Evolutionary conservation across 92 coral and sea anemone genomes (phyloP).

Genomic region (Palythoa grandis): DNA sequence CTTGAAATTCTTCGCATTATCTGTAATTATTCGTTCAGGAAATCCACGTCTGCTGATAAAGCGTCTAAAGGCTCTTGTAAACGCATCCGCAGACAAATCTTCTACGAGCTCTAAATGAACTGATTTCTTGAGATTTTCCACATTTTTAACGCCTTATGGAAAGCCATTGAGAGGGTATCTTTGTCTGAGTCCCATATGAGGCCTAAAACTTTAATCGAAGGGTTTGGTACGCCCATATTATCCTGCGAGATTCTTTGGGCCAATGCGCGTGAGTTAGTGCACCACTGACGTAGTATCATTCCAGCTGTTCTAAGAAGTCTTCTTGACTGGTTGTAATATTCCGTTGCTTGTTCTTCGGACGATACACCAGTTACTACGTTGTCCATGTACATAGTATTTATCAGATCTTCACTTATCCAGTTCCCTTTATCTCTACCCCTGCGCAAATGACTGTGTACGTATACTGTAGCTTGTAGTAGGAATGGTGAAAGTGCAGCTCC

Average conservation of each 20-base stretch:
- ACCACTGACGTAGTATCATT: slow-evolving; percentile 38
- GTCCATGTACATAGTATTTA: slow-evolving; percentile 38
- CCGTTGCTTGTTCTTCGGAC: slow-evolving; percentile 28
- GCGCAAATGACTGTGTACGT: slow-evolving; percentile 6
- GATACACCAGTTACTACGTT: slow-evolving; percentile 21
- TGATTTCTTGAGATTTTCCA: slow-evolving; percentile 15
- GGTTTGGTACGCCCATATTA: slow-evolving; percentile 13
- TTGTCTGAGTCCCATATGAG: slow-evolving; percentile 20
- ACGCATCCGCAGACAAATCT: too few species aligned
- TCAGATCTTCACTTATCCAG: slow-evolving; percentile 28
- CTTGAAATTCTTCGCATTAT: too few species aligned
- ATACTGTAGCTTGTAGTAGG: slow-evolving; percentile 17
- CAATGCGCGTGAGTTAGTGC: slow-evolving; percentile 5
- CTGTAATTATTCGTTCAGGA: too few species aligned
- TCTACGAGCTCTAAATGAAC: too few species aligned
- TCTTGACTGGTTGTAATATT: slow-evolving; percentile 39
- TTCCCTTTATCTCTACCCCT: not conserved
- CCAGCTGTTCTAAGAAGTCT: slow-evolving; percentile 34
- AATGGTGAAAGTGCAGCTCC: slow-evolving; percentile 33
- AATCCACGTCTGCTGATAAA: too few species aligned
- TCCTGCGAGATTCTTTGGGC: slow-evolving; percentile 17
- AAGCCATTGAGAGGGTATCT: slow-evolving; percentile 33
- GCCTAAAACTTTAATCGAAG: slow-evolving; percentile 1
- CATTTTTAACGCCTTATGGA: slow-evolving; percentile 32
- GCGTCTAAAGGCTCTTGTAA: too few species aligned